Evolutionary conservation across 2,888 invertebrate species (phyloP), one percentile per base, ranked within the genome.

Genomic region (Volucella zonaria): DNA sequence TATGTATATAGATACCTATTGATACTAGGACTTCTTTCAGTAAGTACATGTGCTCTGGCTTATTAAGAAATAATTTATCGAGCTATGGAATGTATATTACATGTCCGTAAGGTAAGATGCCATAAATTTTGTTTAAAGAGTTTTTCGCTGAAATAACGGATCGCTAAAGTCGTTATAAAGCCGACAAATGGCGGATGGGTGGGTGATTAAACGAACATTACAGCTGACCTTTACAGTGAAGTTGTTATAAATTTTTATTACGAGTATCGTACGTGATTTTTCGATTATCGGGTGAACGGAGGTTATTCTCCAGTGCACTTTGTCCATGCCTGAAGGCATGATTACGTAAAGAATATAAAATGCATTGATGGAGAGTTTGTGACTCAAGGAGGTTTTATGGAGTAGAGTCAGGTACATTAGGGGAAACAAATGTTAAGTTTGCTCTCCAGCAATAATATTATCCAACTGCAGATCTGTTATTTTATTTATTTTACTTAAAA

Each of bases 151-250:
- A 73, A 73, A 62, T 73, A 45, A 45, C 15, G 73, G 47, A 56
- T 64, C 62, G 43, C 54, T 62, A 54, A 62, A 54, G 18, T 61
- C 23, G 43, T 52, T 61, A 43, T 61, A 62, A 52, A 52, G 54
- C 6, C 52, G 8, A 43, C 43, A 54, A 15, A 14, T 4, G 1
- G 15, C 12, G 3, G 12, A 1, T 14, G 42, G 45, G 62, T 43
- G n/a, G 38, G 15, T 62, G 54, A 54, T 42, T 45, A 15, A 31
- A 43, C 3, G 38, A 73, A 52, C 71, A 73, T 73, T 52, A 73
- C 62, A 52, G 62, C 54, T 62, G 73, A 73, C 73, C 73, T 62
- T 73, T 52, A 73, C 43, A 31, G 52, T 31, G 12, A 73, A 62
- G 51, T n/a, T n/a, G 23, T 40, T 8, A 9, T 58, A 58, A 58